phyloP scores from a whole-genome alignment of 2,888 invertebrate species.

The Diploptera punctata region DNA sequence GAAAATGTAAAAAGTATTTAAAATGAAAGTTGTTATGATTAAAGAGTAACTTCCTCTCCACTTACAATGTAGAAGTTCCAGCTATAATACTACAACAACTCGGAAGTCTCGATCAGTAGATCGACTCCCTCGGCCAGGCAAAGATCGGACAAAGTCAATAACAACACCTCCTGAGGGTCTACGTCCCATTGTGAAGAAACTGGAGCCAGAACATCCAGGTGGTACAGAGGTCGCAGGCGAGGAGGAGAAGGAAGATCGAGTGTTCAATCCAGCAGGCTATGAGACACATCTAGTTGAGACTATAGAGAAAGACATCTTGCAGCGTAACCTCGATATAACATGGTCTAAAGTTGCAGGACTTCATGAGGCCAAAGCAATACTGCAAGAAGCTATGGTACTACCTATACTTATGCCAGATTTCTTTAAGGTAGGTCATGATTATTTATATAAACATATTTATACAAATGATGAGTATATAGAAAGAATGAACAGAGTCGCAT shows the following conservation, averaged over 20 bases:
- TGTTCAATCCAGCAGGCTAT: slow-evolving; percentile 73
- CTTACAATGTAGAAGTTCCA: slow-evolving; percentile 31
- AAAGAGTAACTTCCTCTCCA: too few relatives aligned
- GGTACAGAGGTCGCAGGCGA: slow-evolving; percentile 43
- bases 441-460: too few relatives aligned
- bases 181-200: slow-evolving; percentile 25
- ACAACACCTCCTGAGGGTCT: not conserved
- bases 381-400: slow-evolving; percentile 97
- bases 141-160: not conserved
- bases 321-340: slow-evolving; percentile 93
- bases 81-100: slow-evolving; percentile 26
- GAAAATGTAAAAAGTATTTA: too few relatives aligned
- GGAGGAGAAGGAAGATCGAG: slow-evolving; percentile 51
- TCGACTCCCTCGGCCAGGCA: slow-evolving; percentile 37
- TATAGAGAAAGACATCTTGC: slow-evolving; percentile 91
- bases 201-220: slow-evolving; percentile 8
- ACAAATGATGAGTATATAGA: too few relatives aligned
- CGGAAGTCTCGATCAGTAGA: slow-evolving; percentile 46
- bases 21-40: too few relatives aligned
- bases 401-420: slow-evolving; percentile 99
- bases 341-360: slow-evolving; percentile 96
- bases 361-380: slow-evolving; percentile 83
- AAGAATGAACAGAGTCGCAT: too few relatives aligned
- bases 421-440: slow-evolving; percentile 77
- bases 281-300: slow-evolving; percentile 81